These are phyloP conservation scores for Tichodroma muraria DNA, from an alignment of 2,113 vertebrate genomes.

Conservation along the genomic window DNA sequence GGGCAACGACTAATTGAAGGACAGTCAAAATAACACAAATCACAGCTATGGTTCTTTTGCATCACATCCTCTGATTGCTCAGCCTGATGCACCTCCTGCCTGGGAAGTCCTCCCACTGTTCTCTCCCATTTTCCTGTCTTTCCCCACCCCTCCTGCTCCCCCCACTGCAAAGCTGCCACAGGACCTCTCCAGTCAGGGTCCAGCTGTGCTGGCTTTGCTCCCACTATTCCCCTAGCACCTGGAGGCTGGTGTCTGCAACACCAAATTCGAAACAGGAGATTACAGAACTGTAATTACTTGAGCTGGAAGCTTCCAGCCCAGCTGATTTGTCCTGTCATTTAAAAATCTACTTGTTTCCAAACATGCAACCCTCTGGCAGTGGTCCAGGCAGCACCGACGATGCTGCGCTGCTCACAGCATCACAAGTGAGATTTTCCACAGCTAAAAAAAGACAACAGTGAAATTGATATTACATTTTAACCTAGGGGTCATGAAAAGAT, in stretches of 20 bases:
- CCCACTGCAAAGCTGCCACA: background rate
- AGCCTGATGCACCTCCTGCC: background rate
- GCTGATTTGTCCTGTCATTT: background rate
- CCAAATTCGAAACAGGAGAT: background rate
- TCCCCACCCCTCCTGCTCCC: background rate
- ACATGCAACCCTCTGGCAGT: background rate
- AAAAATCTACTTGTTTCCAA: background rate
- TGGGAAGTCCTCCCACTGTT: rapidly evolving
- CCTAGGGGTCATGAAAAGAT: background rate
- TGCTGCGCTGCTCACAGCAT: background rate
- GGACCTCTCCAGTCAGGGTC: rapidly evolving
- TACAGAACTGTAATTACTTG: background rate
- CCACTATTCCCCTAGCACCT: rapidly evolving
- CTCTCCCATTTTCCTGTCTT: no score
- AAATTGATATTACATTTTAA: background rate
- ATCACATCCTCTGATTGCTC: background rate
- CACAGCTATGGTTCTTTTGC: rapidly evolving
- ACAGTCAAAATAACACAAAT: background rate
- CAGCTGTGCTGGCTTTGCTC: background rate
- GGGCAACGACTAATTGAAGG: background rate
- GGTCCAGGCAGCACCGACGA: rapidly evolving
- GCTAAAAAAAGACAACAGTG: background rate
- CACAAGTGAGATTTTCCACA: background rate
- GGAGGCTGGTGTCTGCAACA: background rate
- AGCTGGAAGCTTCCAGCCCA: constrained; percentile 12